Conservation (phyloP, 2,888 invertebrate genomes). For the Hyalella azteca region DNA sequence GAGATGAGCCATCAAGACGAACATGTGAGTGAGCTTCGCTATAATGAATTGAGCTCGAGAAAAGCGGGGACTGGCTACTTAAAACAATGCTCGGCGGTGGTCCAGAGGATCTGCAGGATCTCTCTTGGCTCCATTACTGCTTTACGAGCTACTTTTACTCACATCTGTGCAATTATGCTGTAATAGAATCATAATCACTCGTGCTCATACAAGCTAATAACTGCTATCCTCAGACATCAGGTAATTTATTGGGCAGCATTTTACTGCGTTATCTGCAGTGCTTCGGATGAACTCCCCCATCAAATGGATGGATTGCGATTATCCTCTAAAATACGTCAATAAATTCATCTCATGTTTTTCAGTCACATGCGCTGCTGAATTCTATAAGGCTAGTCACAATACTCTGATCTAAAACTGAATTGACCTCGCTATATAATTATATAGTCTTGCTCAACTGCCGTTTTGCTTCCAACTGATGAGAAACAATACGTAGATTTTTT, state of each 20-base stretch:
- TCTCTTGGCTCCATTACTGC: not conserved
- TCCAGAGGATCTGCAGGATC: not conserved
- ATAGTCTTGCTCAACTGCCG: too few species aligned
- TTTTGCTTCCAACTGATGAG: too few species aligned
- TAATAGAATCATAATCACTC: slow-evolving; percentile 36
- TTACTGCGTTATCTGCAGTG: not conserved
- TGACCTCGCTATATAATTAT: too few species aligned
- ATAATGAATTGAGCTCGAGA: slow-evolving; percentile 11
- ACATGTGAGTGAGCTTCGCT: not conserved
- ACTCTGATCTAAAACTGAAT: too few species aligned
- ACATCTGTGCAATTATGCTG: slow-evolving; percentile 28
- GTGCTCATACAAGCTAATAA: slow-evolving; percentile 33
- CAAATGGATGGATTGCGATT: not conserved
- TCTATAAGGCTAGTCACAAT: too few species aligned
- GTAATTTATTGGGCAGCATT: slow-evolving; percentile 27
- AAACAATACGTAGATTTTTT: too few species aligned
- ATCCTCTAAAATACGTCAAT: not conserved
- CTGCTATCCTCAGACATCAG: slow-evolving; percentile 13
- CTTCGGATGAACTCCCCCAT: slow-evolving; percentile 13
- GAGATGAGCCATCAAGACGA: slow-evolving; percentile 17
- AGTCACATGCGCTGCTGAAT: too few species aligned
- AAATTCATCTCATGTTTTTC: not conserved
- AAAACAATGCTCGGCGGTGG: slow-evolving; percentile 26
- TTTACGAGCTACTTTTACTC: slow-evolving; percentile 37
- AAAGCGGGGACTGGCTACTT: not conserved